These are phyloP conservation scores for Anomalospiza imberbis DNA, from an alignment of 2,797 vertebrate genomes.

Conservation along the genomic window DNA sequence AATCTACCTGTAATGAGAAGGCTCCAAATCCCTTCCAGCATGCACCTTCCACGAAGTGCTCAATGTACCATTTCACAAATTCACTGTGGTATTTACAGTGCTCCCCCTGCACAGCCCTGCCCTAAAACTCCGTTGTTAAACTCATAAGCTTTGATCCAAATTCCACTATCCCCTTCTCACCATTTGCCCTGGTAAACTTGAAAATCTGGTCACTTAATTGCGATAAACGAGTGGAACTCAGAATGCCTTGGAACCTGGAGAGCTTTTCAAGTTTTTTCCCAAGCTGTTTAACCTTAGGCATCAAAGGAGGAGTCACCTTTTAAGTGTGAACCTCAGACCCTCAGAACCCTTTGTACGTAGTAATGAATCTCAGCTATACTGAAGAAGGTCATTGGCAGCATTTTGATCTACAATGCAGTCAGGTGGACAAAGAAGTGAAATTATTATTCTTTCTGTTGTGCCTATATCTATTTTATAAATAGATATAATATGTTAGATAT, in stretches of 20 bases:
- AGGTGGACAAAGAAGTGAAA: neutral
- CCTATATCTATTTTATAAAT: neutral
- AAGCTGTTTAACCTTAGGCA: neutral
- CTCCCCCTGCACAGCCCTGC: neutral
- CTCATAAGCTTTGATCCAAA: neutral
- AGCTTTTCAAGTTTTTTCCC: neutral
- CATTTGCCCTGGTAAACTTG: neutral
- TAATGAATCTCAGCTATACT: neutral
- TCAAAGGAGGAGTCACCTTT: neutral
- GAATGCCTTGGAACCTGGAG: neutral
- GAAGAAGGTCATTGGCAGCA: neutral
- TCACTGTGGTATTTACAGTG: neutral
- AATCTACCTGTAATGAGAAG: neutral
- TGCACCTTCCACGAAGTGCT: neutral
- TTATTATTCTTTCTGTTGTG: neutral
- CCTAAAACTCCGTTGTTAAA: neutral
- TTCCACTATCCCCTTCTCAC: neutral
- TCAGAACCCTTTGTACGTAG: neutral
- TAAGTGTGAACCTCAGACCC: neutral
- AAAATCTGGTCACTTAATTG: neutral
- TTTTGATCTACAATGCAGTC: neutral
- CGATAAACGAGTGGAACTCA: neutral
- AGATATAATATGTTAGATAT: neutral
- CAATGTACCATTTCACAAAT: fast-evolving
- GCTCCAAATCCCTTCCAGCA: neutral